Evolutionary conservation across 1,140 invertebrate species (phyloP).

Genomic region (Mizuhopecten yessoensis): DNA sequence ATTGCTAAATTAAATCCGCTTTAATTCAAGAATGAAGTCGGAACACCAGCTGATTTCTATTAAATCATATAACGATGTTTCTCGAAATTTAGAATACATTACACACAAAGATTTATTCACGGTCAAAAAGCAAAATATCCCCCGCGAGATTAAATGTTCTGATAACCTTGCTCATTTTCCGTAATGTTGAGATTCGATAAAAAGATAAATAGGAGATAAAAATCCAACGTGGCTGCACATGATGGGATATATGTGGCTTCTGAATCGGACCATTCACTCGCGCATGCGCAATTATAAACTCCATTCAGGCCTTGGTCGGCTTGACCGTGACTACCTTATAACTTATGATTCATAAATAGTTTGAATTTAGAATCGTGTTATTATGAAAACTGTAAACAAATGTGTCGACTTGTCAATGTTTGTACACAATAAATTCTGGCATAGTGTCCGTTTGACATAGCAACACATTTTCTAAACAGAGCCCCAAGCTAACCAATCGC

Average conservation of each 20-base stretch:
- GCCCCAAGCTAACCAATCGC: neutral
- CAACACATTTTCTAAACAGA: neutral
- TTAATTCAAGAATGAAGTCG: too few relatives aligned
- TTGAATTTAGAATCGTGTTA: too few relatives aligned
- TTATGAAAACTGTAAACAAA: neutral
- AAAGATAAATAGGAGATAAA: neutral
- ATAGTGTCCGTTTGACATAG: too few relatives aligned
- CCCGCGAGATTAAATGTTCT: neutral
- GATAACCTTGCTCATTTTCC: neutral
- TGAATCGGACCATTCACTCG: neutral
- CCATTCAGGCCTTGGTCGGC: neutral
- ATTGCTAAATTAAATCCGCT: too few relatives aligned
- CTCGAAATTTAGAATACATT: neutral
- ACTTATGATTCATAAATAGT: neutral
- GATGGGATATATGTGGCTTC: neutral
- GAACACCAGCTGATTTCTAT: too few relatives aligned
- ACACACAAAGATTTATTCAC: neutral
- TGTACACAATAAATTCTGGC: too few relatives aligned
- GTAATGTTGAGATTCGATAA: slow-evolving; percentile 1
- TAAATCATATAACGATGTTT: neutral
- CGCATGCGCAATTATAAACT: neutral
- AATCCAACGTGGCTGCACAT: neutral
- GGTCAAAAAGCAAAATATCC: too few relatives aligned
- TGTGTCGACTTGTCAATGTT: neutral
- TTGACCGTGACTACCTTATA: neutral